Base-by-base conservation (phyloP, 2,797 vertebrate species). In the Urosaurus nigricauda region DNA sequence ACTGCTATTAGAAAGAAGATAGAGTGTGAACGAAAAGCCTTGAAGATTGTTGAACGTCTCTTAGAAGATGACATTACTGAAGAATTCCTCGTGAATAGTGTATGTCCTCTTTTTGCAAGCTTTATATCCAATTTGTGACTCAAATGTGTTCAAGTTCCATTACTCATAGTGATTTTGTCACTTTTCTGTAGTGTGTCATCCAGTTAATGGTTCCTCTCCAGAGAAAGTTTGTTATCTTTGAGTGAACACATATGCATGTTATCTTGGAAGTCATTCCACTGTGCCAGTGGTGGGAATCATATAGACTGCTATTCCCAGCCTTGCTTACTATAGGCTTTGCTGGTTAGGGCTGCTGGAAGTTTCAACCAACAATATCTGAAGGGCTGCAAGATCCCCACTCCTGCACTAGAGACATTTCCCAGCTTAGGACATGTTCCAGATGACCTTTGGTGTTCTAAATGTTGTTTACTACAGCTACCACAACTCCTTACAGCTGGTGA, bases 21-120 rank as follows among this genome's bases (percentile, higher is more conserved):
- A 79, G 98, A 98, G 60, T 96, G 95, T 94, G 98, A 99, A 91
- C 97, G 94, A 88, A 98, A 97, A 96, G 98, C 98, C 1, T 90
- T 98, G 90, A 90, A 90, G 88, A 90, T 98, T 87, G 98, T 99
- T 88, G 98, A 99, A 95, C 96, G 98, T 1, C 98, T 99, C n/a
- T 94, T 99, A 91, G 98, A 98, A 89, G 97, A 98, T 84, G 95
- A 96, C 5, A 97, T 99, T 89, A 93, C 97, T 6, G 98, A 98
- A 86, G 98, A 98, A 80, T 98, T 99, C 92, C 96, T 99, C 86
- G 83, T 96, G 17, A 97, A 98, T 85, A 98, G 97, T 95, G 99
- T 99, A 97, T 17, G 97, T 96, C 4, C 91, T 77, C 43, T 43
- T 51, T 83, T 89, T 93, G 7, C 32, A 73, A 68, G 9, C 70